Percentiles rank a stretch among this genome's conserved stretches.
phyloP scores from a whole-genome alignment of 2,113 vertebrate genomes.

The Myotis yumanensis region DNA sequence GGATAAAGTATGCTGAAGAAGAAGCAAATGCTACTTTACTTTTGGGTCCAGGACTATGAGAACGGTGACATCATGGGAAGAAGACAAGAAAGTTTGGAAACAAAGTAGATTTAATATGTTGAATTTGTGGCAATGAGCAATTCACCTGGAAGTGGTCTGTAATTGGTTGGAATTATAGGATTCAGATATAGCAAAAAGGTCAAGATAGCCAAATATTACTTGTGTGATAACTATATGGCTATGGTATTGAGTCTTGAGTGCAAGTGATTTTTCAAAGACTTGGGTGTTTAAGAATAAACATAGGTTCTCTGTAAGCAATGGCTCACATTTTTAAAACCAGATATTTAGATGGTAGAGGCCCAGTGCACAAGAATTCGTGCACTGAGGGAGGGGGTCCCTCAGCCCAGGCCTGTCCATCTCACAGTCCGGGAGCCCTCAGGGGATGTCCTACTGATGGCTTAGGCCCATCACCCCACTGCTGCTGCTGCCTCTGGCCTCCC shows the following conservation, averaged over 20 bases:
- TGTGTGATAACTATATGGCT: neutral
- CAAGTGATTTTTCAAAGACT: neutral
- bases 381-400: too few relatives aligned
- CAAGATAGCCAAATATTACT: neutral
- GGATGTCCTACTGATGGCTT: too few relatives aligned
- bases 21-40: neutral
- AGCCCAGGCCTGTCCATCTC: too few relatives aligned
- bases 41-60: neutral
- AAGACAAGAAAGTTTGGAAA: neutral
- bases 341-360: neutral
- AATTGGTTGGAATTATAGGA: neutral
- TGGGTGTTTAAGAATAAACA: neutral
- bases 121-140: neutral
- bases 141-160: neutral
- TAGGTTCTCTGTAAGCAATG: neutral
- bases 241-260: neutral
- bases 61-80: neutral
- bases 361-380: too few relatives aligned
- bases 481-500: too few relatives aligned
- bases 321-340: neutral
- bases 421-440: too few relatives aligned
- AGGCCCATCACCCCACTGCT: too few relatives aligned
- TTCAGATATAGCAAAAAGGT: neutral
- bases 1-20: neutral
- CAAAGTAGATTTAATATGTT: neutral